phyloP scores from a whole-genome alignment of 2,888 invertebrate genomes.

The Tenthredo notha region DNA sequence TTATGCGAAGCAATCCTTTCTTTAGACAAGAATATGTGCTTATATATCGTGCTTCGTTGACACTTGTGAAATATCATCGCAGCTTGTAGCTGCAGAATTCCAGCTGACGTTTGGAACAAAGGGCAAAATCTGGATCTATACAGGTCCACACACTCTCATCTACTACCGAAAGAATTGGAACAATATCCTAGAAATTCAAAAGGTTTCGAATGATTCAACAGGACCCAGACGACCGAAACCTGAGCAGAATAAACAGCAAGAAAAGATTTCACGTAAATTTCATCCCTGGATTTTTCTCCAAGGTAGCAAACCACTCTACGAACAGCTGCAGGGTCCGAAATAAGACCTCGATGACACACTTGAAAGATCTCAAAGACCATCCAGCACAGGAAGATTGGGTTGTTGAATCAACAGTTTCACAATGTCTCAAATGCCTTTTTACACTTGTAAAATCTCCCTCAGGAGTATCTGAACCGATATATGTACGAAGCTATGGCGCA shows the following conservation, averaged over 20 bases:
- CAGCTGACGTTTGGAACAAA: not conserved
- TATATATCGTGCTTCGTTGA: not conserved
- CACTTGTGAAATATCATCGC: not conserved
- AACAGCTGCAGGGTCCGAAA: not conserved
- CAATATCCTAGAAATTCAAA: not conserved
- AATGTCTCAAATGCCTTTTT: not conserved
- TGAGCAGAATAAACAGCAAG: not conserved
- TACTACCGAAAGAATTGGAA: not conserved
- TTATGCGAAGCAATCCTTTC: not conserved
- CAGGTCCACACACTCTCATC: not conserved
- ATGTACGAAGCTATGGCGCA: not conserved
- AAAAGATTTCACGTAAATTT: not conserved
- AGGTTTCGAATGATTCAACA: constrained; percentile 21
- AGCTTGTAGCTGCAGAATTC: not conserved
- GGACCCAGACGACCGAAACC: not conserved
- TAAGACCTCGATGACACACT: not conserved
- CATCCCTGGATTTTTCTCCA: not conserved
- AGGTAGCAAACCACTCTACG: not conserved
- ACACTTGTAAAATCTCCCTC: not conserved
- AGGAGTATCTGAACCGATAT: not conserved
- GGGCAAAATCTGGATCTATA: not conserved
- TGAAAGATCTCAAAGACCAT: not conserved
- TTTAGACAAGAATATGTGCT: not conserved
- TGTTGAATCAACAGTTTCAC: not conserved
- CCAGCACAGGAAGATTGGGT: not conserved